phyloP scores from a whole-genome alignment of 2,888 invertebrate genomes.

The Nowickia ferox region DNA sequence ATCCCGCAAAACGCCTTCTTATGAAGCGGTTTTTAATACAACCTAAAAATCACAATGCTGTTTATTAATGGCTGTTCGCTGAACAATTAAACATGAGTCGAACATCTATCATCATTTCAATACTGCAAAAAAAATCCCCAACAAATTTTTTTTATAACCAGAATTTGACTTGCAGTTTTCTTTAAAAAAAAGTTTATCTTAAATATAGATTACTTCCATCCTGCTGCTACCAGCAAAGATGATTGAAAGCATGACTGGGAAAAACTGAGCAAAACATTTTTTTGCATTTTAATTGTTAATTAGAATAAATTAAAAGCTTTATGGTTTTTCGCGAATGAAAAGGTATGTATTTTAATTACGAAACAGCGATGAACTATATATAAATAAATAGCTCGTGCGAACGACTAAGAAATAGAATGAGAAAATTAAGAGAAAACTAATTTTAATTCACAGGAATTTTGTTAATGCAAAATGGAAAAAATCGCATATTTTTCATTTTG shows the following conservation, averaged over 20 bases:
- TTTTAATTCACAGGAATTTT: conserved; percentile 36
- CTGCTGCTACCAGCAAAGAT: not conserved
- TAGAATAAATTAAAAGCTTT: conserved; percentile 62
- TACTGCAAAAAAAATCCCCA: no score
- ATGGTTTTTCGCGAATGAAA: conserved; percentile 14
- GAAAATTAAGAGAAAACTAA: conserved; percentile 14
- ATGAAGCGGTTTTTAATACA: no score
- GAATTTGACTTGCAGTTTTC: not conserved
- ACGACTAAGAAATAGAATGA: not conserved
- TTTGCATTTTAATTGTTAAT: conserved; percentile 64
- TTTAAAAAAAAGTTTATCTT: not conserved
- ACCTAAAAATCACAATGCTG: no score
- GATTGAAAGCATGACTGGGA: conserved; percentile 5
- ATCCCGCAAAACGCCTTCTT: no score
- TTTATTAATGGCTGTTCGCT: no score
- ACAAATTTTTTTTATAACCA: not conserved
- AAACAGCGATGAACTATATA: conserved; percentile 31
- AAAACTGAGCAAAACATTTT: not conserved
- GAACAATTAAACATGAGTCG: no score
- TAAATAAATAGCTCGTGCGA: conserved; percentile 9
- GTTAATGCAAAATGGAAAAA: conserved; percentile 7
- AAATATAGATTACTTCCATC: conserved; percentile 1
- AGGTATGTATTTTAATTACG: conserved; percentile 61
- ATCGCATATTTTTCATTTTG: not conserved
- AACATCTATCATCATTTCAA: no score